These are phyloP conservation scores for Melanostoma mellinum DNA, from an alignment of 2,888 invertebrate species.

Conservation along the genomic window DNA sequence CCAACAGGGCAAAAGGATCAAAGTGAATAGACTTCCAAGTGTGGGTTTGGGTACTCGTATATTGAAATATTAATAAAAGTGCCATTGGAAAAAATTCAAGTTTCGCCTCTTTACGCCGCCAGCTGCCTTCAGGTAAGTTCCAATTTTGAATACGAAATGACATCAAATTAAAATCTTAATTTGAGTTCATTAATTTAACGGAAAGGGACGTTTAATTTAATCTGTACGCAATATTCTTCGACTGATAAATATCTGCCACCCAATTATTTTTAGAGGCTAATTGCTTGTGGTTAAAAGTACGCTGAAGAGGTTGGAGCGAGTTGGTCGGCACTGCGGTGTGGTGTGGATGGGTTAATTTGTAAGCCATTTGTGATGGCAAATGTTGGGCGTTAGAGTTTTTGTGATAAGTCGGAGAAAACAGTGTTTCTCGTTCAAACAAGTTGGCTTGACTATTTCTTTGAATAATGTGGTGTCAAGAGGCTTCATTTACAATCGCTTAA, in stretches of 20 bases:
- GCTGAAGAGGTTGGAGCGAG: conserved; percentile 9
- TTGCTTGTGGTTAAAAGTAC: conserved; percentile 9
- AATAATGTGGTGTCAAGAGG: conserved; percentile 53
- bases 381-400: conserved; percentile 47
- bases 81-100: conserved; percentile 5
- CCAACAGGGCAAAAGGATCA: conserved; percentile 11
- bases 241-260: conserved; percentile 51
- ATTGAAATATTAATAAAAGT: conserved; percentile 10
- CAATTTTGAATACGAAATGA: conserved; percentile 34
- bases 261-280: conserved; percentile 6
- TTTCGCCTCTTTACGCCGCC: conserved; percentile 2
- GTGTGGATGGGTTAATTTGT: conserved; percentile 56
- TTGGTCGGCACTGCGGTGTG: not conserved
- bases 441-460: conserved; percentile 7
- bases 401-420: conserved; percentile 31
- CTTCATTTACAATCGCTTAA: conserved; percentile 47
- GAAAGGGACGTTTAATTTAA: conserved; percentile 59
- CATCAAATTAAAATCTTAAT: conserved; percentile 61
- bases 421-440: not conserved
- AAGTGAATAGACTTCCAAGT: conserved; percentile 17
- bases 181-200: conserved; percentile 57
- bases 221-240: conserved; percentile 50
- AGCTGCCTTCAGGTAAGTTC: conserved; percentile 15
- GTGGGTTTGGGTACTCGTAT: conserved; percentile 16
- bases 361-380: conserved; percentile 35